Evolutionary conservation across 2,888 invertebrate species (phyloP), one percentile per base, ranked within the genome.

Genomic region (Chymomyza amoena): DNA sequence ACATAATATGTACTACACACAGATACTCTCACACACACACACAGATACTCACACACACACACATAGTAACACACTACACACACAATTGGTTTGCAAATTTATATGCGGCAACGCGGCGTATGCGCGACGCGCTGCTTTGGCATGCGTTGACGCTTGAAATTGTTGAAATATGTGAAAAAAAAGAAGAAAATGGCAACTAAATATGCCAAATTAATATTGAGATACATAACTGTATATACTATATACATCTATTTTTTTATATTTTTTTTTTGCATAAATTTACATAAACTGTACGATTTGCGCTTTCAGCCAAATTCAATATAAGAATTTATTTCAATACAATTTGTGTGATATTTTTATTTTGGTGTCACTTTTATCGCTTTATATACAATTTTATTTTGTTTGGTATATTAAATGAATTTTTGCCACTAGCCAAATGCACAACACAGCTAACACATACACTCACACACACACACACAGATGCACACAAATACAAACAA

Each of bases 1-100:
- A 57, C 18, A 57, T 57, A 13, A 25, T 57, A 57, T 28, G 20
- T 25, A 9, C 50, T 18, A 7, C 18, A 56, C 10, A 64, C 15
- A 56, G 13, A 59, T 39, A 65, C 61, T 18, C 61, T 1, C 4
- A 51, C 67, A 76, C 74, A 75, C 70, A 78, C 80, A 80, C n/a
- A n/a, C n/a, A n/a, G n/a, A n/a, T n/a, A n/a, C n/a, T n/a, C n/a
- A 39, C 61, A 6, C 4, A 51, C 67, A 76, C 74, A 75, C 70
- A 78, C 80, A 80, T 82, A 75, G 70, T 71, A 70, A 67, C 69
- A 68, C 71, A 76, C 72, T 61, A 68, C 70, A 59, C 57, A 64
- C 74, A 61, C 84, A 84, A 84, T 84, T 84, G 84, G 87, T 80
- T 84, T 75, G 83, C 81, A 84, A 84, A 77, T 77, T 87, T 82